These are phyloP conservation scores for Eumerus sabulonum DNA, from an alignment of 2,888 invertebrate species.

Conservation along the genomic window DNA sequence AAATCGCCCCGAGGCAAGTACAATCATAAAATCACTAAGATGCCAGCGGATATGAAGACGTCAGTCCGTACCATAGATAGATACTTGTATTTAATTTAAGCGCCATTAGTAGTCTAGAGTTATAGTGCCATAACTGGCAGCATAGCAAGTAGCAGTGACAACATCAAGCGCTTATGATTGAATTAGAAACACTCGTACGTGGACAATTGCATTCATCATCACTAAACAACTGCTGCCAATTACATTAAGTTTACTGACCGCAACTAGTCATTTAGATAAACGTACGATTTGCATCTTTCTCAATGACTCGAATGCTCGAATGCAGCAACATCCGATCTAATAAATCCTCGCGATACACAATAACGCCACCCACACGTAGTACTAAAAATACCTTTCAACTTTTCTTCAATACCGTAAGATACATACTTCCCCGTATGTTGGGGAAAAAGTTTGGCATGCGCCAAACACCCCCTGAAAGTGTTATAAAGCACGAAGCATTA, in stretches of 20 bases:
- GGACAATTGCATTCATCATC: slow-evolving; percentile 34
- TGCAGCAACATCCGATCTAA: slow-evolving; percentile 7
- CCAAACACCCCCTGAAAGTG: slow-evolving; percentile 54
- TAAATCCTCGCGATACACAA: slow-evolving; percentile 1
- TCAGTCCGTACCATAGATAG: slow-evolving; percentile 31
- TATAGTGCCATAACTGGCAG: slow-evolving; percentile 13
- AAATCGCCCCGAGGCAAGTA: slow-evolving; percentile 45
- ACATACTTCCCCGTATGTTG: slow-evolving; percentile 32
- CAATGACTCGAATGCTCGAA: slow-evolving; percentile 26
- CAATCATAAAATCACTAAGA: slow-evolving; percentile 33
- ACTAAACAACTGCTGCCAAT: slow-evolving; percentile 47
- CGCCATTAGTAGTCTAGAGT: slow-evolving; percentile 33
- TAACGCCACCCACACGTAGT: slow-evolving; percentile 14
- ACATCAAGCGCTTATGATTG: slow-evolving; percentile 30
- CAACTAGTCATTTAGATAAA: slow-evolving; percentile 44
- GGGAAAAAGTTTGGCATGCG: slow-evolving; percentile 50
- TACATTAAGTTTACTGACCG: slow-evolving; percentile 65
- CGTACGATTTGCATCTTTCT: slow-evolving; percentile 18
- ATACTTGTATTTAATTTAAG: slow-evolving; percentile 50
- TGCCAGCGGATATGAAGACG: slow-evolving; percentile 29
- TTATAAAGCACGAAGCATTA: slow-evolving; percentile 35
- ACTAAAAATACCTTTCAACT: slow-evolving; percentile 37
- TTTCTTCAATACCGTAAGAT: slow-evolving; percentile 34
- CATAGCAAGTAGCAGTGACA: slow-evolving; percentile 29
- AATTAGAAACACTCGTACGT: slow-evolving; percentile 48